Evolutionary conservation across 2,888 invertebrate genomes (phyloP).

Genomic region (Epinotia ramella): DNA sequence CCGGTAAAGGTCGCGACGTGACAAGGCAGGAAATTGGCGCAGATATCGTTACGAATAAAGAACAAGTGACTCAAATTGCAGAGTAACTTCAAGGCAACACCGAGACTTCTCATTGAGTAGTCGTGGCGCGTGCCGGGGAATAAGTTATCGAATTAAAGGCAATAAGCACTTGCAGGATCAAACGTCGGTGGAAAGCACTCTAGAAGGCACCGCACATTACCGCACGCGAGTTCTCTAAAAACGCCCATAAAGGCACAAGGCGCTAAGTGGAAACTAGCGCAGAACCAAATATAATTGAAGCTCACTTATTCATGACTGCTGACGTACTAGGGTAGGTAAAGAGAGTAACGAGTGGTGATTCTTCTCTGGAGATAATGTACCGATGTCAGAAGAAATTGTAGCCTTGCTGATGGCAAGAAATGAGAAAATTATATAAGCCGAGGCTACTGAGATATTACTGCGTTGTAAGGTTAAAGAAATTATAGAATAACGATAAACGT

Average conservation of each 20-base stretch:
- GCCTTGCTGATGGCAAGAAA: slow-evolving; percentile 11
- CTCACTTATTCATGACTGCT: slow-evolving; percentile 42
- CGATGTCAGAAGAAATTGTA: slow-evolving; percentile 35
- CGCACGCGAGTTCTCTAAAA: slow-evolving; percentile 37
- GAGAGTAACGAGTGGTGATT: slow-evolving; percentile 27
- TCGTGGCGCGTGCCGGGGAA: slow-evolving; percentile 30
- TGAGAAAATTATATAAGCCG: slow-evolving; percentile 22
- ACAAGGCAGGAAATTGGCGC: slow-evolving; percentile 25
- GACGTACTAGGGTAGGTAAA: slow-evolving; percentile 27
- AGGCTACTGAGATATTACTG: slow-evolving; percentile 18
- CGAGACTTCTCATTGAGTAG: slow-evolving; percentile 35
- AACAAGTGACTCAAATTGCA: slow-evolving; percentile 44
- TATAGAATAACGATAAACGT: background rate
- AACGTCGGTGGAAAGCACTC: slow-evolving; percentile 35
- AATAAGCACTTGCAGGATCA: slow-evolving; percentile 40
- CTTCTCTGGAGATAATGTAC: slow-evolving; percentile 28
- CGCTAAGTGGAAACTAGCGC: slow-evolving; percentile 39
- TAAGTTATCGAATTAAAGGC: slow-evolving; percentile 41
- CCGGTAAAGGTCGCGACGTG: slow-evolving; percentile 33
- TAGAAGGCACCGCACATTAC: slow-evolving; percentile 38
- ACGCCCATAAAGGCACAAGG: slow-evolving; percentile 37
- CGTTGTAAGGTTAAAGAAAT: slow-evolving; percentile 1
- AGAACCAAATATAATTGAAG: slow-evolving; percentile 41
- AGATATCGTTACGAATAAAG: slow-evolving; percentile 31
- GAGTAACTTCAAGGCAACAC: slow-evolving; percentile 34